Percentiles rank a stretch among this genome's conserved stretches.
Evolutionary conservation across 2,113 vertebrate species (phyloP).

Genomic region (Apistogramma diplotaenia): DNA sequence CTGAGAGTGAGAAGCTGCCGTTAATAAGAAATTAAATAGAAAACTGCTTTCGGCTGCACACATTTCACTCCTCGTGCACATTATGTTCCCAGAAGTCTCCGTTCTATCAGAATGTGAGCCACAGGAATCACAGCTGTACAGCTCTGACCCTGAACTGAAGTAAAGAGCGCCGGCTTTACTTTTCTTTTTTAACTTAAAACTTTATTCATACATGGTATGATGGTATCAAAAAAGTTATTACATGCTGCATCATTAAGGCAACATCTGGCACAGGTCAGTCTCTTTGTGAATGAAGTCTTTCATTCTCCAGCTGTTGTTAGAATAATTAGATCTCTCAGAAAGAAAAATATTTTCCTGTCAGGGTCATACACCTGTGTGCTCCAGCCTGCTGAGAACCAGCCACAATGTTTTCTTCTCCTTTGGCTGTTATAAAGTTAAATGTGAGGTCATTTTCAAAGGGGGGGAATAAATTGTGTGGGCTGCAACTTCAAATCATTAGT

Average conservation of each 20-base stretch:
- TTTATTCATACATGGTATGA: not conserved
- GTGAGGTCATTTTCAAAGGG: not conserved
- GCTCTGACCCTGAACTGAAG: not conserved
- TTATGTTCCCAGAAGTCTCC: not conserved
- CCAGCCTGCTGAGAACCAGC: not conserved
- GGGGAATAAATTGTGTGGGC: not conserved
- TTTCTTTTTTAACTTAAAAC: not conserved
- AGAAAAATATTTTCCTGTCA: not conserved
- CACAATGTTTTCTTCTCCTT: not conserved
- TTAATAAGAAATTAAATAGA: not conserved
- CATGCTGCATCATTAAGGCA: not conserved
- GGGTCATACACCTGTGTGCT: fast-evolving
- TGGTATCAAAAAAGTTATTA: too few relatives aligned
- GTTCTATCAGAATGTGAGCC: not conserved
- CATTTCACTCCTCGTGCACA: not conserved
- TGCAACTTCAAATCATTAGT: not conserved
- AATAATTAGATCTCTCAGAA: not conserved
- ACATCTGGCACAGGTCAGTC: not conserved
- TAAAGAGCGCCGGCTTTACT: not conserved
- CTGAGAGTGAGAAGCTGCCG: not conserved
- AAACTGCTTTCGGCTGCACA: not conserved
- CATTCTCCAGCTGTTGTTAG: not conserved
- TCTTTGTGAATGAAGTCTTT: not conserved
- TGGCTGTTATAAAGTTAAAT: not conserved
- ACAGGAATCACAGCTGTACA: not conserved